Percentiles rank a stretch among this genome's conserved stretches.
phyloP scores from a whole-genome alignment of 2,113 vertebrate genomes.

The Pheucticus melanocephalus region DNA sequence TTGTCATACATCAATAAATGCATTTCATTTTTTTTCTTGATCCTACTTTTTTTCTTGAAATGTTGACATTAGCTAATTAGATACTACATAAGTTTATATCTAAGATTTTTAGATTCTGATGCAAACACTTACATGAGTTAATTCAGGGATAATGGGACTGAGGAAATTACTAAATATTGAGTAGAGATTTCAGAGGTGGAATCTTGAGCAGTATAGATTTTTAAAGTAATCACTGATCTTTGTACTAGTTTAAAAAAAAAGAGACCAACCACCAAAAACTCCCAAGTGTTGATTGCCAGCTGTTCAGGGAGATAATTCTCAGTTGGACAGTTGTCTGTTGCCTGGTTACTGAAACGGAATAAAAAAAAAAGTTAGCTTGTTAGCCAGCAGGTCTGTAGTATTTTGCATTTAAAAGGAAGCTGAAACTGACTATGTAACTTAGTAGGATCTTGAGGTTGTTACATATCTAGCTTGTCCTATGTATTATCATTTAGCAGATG shows the following conservation, averaged over 20 bases:
- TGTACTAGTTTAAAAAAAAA: not conserved
- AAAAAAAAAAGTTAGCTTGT: conserved; percentile 46
- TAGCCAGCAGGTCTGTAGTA: conserved; percentile 11
- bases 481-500: not conserved
- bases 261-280: not conserved
- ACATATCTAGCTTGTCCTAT: not conserved
- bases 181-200: not conserved
- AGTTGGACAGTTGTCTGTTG: conserved; percentile 61
- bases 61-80: not conserved
- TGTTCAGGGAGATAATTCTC: conserved; percentile 65
- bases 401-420: conserved; percentile 47
- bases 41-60: not conserved
- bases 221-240: not conserved
- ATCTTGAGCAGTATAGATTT: not conserved
- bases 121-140: not conserved
- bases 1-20: not conserved
- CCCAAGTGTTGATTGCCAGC: conserved; percentile 41
- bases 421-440: not conserved
- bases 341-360: conserved; percentile 46
- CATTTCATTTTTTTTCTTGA: not conserved
- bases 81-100: not conserved
- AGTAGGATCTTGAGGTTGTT: not conserved
- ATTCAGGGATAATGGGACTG: not conserved
- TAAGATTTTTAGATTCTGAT: not conserved
- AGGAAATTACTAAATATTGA: not conserved